Evolutionary conservation across 37 sponge, comb jelly and placozoan species (phyloP).

Genomic region (Oopsacas minuta): DNA sequence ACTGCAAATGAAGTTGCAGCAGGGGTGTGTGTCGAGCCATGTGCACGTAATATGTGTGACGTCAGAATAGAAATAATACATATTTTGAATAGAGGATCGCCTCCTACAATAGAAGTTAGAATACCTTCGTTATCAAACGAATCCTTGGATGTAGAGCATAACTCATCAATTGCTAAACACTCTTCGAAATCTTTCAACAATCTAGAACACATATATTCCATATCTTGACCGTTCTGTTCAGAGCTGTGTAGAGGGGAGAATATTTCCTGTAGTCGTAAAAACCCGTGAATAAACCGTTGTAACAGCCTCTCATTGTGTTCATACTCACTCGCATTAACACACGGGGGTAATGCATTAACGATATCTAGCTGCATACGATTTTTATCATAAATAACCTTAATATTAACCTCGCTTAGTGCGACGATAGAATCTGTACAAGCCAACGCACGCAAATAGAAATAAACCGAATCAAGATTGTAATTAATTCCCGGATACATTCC

Average conservation of each 20-base stretch:
- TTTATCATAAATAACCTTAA: background rate
- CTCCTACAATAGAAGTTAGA: conserved; percentile 22
- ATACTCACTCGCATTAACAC: background rate
- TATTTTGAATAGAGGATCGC: conserved; percentile 46
- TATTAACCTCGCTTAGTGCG: background rate
- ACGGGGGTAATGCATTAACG: background rate
- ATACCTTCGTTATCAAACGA: background rate
- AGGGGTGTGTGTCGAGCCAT: conserved; percentile 60
- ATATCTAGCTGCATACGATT: background rate
- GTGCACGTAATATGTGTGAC: conserved; percentile 46
- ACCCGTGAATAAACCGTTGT: background rate
- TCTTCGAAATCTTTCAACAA: conserved; percentile 34
- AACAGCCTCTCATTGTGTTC: background rate
- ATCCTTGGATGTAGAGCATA: background rate
- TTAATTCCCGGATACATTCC: background rate
- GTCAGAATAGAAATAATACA: conserved; percentile 46
- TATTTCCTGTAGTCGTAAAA: background rate
- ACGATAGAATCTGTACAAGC: background rate
- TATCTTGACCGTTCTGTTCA: background rate
- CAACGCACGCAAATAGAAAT: background rate
- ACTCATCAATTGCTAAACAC: conserved; percentile 40
- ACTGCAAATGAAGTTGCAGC: conserved; percentile 43
- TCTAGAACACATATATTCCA: background rate
- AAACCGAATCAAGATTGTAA: background rate
- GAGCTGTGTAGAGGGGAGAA: background rate